phyloP scores from a whole-genome alignment of 2,888 invertebrate species.

The Achlya flavicornis region DNA sequence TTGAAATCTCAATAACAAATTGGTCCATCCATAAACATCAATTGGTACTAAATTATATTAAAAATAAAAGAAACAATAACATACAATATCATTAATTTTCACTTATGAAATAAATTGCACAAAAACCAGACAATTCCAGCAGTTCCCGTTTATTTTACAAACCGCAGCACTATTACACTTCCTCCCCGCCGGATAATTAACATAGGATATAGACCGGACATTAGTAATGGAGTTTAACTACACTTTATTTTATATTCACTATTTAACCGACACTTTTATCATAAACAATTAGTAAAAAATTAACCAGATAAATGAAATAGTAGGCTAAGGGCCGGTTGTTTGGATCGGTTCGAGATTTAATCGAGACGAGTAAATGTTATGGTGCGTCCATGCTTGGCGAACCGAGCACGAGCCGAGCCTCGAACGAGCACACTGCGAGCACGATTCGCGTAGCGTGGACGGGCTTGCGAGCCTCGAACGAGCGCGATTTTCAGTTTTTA shows the following conservation, averaged over 20 bases:
- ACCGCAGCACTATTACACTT: slow-evolving; percentile 16
- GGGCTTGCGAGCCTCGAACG: too few species aligned
- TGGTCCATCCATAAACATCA: neutral
- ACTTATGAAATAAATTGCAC: neutral
- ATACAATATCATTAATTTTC: neutral
- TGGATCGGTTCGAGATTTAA: too few species aligned
- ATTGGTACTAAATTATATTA: too few species aligned
- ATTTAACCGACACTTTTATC: neutral
- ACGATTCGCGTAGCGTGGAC: too few species aligned
- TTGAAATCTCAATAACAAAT: neutral
- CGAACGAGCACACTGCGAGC: too few species aligned
- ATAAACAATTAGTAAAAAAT: slow-evolving; percentile 7
- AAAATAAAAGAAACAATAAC: too few species aligned
- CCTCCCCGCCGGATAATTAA: slow-evolving; percentile 21
- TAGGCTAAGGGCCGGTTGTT: too few species aligned
- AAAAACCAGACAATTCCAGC: neutral
- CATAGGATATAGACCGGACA: slow-evolving; percentile 24
- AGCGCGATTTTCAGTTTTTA: too few species aligned
- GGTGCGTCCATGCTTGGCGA: too few species aligned
- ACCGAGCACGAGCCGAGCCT: too few species aligned
- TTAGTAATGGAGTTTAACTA: slow-evolving; percentile 14
- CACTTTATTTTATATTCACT: slow-evolving; percentile 3
- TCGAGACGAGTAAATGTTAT: too few species aligned
- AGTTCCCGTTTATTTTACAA: neutral
- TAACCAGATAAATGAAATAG: neutral